Evolutionary conservation across 2,888 invertebrate genomes (phyloP).

Genomic region (Ceratothoa steindachneri): DNA sequence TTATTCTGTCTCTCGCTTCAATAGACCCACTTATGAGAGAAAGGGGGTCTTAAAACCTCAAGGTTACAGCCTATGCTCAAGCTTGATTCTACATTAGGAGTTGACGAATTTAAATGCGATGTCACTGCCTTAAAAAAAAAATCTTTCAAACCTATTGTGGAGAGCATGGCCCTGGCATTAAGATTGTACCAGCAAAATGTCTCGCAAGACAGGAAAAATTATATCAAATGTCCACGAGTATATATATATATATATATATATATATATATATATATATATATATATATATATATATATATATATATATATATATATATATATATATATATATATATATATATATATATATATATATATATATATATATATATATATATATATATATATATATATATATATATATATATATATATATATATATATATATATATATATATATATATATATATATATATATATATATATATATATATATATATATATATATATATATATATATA

Average conservation of each 20-base stretch:
- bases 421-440: neutral
- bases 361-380: slow-evolving; percentile 12
- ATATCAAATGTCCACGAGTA: too few relatives aligned
- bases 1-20: too few relatives aligned
- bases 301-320: neutral
- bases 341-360: neutral
- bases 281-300: neutral
- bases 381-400: slow-evolving; percentile 7
- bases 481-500: neutral
- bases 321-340: neutral
- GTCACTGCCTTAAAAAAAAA: too few relatives aligned
- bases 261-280: neutral
- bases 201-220: too few relatives aligned
- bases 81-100: too few relatives aligned
- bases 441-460: neutral
- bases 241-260: neutral
- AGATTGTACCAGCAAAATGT: too few relatives aligned
- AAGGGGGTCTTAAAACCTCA: too few relatives aligned
- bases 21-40: too few relatives aligned
- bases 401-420: neutral
- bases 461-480: neutral
- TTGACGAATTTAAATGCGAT: too few relatives aligned
- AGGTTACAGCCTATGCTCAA: too few relatives aligned
- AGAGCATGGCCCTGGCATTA: too few relatives aligned
- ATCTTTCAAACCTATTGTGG: too few relatives aligned